These are phyloP conservation scores for Antigone vipio DNA, from an alignment of 2,113 vertebrate species.

Conservation along the genomic window DNA sequence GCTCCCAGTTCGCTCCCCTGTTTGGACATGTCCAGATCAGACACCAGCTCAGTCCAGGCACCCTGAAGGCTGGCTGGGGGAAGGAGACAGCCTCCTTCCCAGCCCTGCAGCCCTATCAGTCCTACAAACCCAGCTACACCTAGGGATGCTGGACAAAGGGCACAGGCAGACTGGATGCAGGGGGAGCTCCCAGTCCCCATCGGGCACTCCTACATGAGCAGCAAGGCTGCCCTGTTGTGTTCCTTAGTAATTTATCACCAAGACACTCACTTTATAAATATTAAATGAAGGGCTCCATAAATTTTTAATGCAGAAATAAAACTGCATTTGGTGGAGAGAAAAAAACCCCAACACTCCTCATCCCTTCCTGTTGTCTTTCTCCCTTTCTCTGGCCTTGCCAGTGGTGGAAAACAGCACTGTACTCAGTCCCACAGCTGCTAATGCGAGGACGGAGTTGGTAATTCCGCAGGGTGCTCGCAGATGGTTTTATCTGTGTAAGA, in stretches of 20 bases:
- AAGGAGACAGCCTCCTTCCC: background rate
- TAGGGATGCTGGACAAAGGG: background rate
- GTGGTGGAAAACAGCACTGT: background rate
- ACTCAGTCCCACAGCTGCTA: background rate
- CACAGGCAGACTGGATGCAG: background rate
- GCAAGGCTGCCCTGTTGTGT: conserved; percentile 2
- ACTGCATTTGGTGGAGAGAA: conserved; percentile 8
- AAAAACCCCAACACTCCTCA: background rate
- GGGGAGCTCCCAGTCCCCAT: background rate
- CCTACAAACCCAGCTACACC: background rate
- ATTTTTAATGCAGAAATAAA: conserved; percentile 55
- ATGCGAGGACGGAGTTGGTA: background rate
- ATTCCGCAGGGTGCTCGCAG: background rate
- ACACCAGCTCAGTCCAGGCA: background rate
- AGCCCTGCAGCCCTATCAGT: background rate
- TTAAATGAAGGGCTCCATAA: conserved; percentile 56
- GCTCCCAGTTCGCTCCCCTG: background rate
- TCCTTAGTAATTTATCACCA: conserved; percentile 54
- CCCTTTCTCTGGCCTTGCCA: background rate
- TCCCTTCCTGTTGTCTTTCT: background rate
- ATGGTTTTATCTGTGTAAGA: background rate
- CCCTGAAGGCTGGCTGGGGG: background rate
- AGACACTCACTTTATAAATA: conserved; percentile 58
- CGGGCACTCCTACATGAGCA: background rate
- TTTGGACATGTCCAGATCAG: background rate